Conservation (phyloP, 2,113 vertebrate species). For the Leptobrachium leishanense region DNA sequence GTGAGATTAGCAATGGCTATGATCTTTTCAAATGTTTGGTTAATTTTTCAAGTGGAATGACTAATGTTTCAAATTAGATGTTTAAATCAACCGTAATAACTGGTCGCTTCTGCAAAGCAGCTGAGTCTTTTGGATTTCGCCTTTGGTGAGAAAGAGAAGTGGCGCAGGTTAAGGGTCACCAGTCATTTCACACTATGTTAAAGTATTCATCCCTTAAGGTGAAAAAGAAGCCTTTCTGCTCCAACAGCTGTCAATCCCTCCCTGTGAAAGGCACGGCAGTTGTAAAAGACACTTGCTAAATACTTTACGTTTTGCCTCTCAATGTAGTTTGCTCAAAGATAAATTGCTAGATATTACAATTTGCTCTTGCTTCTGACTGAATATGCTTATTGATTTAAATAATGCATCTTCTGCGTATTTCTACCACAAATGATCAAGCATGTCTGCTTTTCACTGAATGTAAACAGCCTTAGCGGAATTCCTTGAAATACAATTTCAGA, state of each 20-base stretch:
- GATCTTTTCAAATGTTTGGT: not conserved
- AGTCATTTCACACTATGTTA: constrained; percentile 27
- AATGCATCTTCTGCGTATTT: constrained; percentile 9
- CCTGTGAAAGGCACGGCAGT: constrained; percentile 3
- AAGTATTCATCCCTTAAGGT: constrained; percentile 2
- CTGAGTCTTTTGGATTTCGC: not conserved
- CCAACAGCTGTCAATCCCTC: constrained; percentile 10
- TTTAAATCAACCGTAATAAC: not conserved
- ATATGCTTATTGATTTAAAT: constrained; percentile 21
- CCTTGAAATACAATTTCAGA: too few species aligned
- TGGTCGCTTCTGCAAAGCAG: not conserved
- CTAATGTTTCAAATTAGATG: not conserved
- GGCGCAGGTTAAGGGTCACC: not conserved
- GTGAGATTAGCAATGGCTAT: not conserved
- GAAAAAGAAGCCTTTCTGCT: constrained; percentile 9
- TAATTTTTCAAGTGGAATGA: constrained; percentile 7
- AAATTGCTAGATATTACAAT: not conserved
- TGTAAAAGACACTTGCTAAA: not conserved
- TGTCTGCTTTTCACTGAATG: too few species aligned
- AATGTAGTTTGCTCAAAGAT: not conserved
- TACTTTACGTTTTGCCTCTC: not conserved
- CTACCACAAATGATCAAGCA: not conserved
- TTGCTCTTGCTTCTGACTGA: constrained; percentile 10
- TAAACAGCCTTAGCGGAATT: too few species aligned
- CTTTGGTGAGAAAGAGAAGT: not conserved